Evolutionary conservation across 2,797 vertebrate species (phyloP).

Genomic region (Hoplostethus mediterraneus): DNA sequence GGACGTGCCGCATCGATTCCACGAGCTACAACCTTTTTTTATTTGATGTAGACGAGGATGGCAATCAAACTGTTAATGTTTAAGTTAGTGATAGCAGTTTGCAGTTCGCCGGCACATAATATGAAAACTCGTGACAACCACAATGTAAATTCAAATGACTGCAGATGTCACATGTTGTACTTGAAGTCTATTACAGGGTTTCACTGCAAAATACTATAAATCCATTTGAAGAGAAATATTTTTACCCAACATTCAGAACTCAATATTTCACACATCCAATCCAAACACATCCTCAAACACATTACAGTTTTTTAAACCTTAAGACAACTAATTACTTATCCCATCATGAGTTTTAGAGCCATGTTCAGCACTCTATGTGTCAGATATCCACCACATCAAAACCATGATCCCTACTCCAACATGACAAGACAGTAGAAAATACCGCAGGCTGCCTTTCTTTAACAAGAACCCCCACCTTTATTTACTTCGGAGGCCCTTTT

Average conservation of each 20-base stretch:
- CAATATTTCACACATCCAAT: background rate
- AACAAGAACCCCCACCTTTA: conserved; percentile 55
- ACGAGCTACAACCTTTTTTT: background rate
- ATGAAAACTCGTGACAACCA: background rate
- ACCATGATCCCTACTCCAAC: background rate
- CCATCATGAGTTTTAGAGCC: background rate
- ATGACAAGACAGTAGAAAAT: conserved; percentile 41
- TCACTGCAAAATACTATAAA: too few relatives aligned
- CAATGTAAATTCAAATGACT: background rate
- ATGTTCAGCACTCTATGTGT: background rate
- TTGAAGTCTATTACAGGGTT: too few relatives aligned
- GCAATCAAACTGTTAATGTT: background rate
- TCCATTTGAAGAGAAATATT: too few relatives aligned
- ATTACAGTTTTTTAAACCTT: background rate
- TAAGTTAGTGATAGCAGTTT: background rate
- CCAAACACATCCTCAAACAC: background rate
- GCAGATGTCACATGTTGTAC: too few relatives aligned
- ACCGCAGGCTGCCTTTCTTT: conserved; percentile 22
- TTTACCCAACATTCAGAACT: too few relatives aligned
- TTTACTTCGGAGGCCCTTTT: conserved; percentile 59
- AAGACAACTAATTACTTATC: conserved; percentile 1
- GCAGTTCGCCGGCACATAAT: background rate
- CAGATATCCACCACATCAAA: background rate
- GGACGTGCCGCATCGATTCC: background rate
- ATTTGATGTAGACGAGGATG: background rate